A percentile compares a stretch with the other conserved stretches of the same genome.
These are phyloP conservation scores for Drosophila recens DNA, from an alignment of 2,888 invertebrate genomes.

Conservation along the genomic window DNA sequence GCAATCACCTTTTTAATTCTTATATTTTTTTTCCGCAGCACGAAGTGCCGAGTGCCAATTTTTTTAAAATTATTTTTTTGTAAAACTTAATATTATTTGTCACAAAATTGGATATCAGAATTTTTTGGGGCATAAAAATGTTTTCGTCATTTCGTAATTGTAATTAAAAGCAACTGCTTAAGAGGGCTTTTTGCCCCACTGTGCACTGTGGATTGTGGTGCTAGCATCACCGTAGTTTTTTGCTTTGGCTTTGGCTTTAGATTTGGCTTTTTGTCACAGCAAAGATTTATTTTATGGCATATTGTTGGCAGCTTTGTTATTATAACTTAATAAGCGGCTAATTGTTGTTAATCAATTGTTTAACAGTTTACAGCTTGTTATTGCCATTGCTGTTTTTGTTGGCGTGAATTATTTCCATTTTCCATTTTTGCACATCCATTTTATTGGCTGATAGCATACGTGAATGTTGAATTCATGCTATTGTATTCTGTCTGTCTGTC, in stretches of 20 bases:
- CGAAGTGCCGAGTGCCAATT: too few relatives aligned
- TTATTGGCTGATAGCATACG: slow-evolving; percentile 28
- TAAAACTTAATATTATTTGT: too few relatives aligned
- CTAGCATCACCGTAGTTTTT: slow-evolving; percentile 7
- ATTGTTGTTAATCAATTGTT: slow-evolving; percentile 84
- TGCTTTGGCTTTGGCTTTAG: slow-evolving; percentile 16
- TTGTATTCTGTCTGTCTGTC: slow-evolving; percentile 21
- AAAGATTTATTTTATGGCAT: slow-evolving; percentile 57
- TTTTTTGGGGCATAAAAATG: too few relatives aligned
- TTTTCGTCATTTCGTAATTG: too few relatives aligned
- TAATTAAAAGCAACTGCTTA: too few relatives aligned
- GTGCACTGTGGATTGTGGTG: neutral
- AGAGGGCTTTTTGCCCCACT: too few relatives aligned
- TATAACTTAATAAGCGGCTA: slow-evolving; percentile 82
- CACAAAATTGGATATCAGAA: too few relatives aligned
- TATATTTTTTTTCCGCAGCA: too few relatives aligned
- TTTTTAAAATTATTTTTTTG: too few relatives aligned
- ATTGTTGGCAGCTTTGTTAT: slow-evolving; percentile 68
- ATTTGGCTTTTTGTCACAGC: slow-evolving; percentile 50
- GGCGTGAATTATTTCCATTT: slow-evolving; percentile 65
- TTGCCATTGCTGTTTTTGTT: slow-evolving; percentile 48
- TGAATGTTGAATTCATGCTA: slow-evolving; percentile 2
- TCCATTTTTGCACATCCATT: slow-evolving; percentile 59
- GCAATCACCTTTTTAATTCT: too few relatives aligned
- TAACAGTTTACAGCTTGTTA: slow-evolving; percentile 79